phyloP scores from a whole-genome alignment of 2,797 vertebrate genomes.

The Clarias laeviceps region DNA sequence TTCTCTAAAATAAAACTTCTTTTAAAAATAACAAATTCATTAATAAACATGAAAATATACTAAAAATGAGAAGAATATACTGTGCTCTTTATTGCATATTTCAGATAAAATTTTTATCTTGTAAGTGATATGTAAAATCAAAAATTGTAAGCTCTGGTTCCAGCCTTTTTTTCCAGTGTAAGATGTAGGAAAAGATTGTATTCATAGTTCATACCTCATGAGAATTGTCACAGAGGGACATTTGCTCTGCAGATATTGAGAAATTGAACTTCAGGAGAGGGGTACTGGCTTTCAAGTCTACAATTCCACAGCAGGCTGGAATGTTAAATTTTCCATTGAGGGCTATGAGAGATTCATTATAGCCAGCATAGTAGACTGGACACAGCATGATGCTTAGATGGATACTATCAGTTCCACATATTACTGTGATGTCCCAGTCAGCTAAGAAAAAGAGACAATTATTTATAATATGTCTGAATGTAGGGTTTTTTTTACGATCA shows the following conservation, averaged over 20 bases:
- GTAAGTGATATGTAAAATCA: background rate
- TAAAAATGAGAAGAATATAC: background rate
- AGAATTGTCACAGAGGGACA: constrained; percentile 60
- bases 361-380: constrained; percentile 71
- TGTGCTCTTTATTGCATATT: background rate
- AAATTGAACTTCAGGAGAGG: constrained; percentile 71
- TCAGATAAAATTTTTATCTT: background rate
- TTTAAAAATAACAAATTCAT: background rate
- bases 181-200: background rate
- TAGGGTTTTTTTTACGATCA: background rate
- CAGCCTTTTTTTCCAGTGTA: background rate
- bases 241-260: constrained; percentile 59
- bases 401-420: constrained; percentile 69
- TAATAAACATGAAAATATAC: background rate
- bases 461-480: background rate
- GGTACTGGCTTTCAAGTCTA: constrained; percentile 62
- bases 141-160: background rate
- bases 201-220: constrained; percentile 61
- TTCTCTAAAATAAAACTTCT: background rate
- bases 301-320: constrained; percentile 61
- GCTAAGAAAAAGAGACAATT: constrained; percentile 56
- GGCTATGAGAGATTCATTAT: constrained; percentile 74
- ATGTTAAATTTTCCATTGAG: constrained; percentile 64
- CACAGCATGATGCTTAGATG: constrained; percentile 70
- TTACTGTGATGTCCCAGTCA: constrained; percentile 69